Conservation (phyloP, 2,113 vertebrate species). For the Cynoglossus semilaevis region DNA sequence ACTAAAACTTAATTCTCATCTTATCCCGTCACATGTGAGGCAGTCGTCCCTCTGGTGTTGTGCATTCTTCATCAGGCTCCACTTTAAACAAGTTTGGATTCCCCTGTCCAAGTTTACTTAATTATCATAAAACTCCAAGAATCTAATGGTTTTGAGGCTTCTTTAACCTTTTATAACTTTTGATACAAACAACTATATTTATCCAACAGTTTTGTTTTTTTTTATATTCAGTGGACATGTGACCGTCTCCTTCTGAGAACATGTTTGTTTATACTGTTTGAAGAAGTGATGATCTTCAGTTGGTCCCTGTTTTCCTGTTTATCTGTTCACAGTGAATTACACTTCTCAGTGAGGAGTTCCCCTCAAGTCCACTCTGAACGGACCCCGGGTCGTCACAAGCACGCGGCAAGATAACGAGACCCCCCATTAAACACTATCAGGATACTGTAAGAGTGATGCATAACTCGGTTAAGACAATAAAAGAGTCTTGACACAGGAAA, state of each 20-base stretch:
- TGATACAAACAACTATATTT: not conserved
- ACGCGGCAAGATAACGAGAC: slow-evolving; percentile 56
- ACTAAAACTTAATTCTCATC: no score
- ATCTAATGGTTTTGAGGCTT: no score
- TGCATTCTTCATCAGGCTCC: no score
- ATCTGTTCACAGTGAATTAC: not conserved
- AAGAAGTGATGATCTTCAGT: slow-evolving; percentile 31
- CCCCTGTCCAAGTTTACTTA: no score
- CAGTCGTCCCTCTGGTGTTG: no score
- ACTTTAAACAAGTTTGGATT: no score
- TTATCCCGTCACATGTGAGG: no score
- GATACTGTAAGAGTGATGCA: slow-evolving; percentile 23
- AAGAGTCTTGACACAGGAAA: slow-evolving; percentile 49
- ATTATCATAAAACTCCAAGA: no score
- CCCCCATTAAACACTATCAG: slow-evolving; percentile 43
- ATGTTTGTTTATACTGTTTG: slow-evolving; percentile 28
- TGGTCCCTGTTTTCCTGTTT: slow-evolving; percentile 45
- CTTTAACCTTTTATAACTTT: no score
- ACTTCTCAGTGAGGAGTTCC: slow-evolving; percentile 31
- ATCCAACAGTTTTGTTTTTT: slow-evolving; percentile 2
- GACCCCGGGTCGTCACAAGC: slow-evolving; percentile 40
- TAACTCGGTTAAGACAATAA: slow-evolving; percentile 41
- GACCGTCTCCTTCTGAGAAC: slow-evolving; percentile 25
- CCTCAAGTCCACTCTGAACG: slow-evolving; percentile 17
- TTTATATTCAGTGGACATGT: slow-evolving; percentile 12